These are phyloP conservation scores for Valencia hispanica DNA, from an alignment of 2,797 vertebrate species.

Conservation along the genomic window DNA sequence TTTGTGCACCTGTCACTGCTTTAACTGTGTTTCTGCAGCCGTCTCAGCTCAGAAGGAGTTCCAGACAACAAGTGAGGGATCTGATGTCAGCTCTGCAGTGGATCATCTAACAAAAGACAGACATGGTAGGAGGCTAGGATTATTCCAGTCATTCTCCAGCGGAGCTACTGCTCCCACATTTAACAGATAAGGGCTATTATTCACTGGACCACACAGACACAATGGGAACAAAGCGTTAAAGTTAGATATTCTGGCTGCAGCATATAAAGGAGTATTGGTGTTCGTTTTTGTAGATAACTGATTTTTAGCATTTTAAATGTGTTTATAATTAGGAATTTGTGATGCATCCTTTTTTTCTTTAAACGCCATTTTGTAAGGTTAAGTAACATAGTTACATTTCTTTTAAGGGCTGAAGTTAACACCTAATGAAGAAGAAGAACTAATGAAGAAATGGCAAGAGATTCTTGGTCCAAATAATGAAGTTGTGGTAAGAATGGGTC, in stretches of 20 bases:
- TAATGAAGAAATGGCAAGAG: constrained; percentile 89
- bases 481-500: constrained; percentile 86
- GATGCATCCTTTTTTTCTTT: constrained; percentile 8
- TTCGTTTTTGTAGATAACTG: neutral
- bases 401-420: constrained; percentile 65
- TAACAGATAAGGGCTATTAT: constrained; percentile 55
- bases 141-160: constrained; percentile 30
- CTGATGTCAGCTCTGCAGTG: constrained; percentile 55
- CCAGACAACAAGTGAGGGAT: constrained; percentile 68
- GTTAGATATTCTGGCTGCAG: constrained; percentile 12
- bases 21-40: constrained; percentile 46
- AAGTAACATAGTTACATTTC: neutral
- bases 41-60: constrained; percentile 62
- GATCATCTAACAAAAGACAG: constrained; percentile 73
- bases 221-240: neutral
- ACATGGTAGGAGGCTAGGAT: constrained; percentile 68
- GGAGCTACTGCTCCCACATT: constrained; percentile 39
- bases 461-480: constrained; percentile 90
- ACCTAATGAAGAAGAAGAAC: constrained; percentile 78
- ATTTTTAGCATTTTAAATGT: constrained; percentile 2
- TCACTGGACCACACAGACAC: constrained; percentile 42
- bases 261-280: constrained; percentile 9
- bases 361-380: neutral
- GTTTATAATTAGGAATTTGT: neutral
- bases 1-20: constrained; percentile 27